phyloP scores from a whole-genome alignment of 2,113 vertebrate species.

The Coregonus clupeaformis region DNA sequence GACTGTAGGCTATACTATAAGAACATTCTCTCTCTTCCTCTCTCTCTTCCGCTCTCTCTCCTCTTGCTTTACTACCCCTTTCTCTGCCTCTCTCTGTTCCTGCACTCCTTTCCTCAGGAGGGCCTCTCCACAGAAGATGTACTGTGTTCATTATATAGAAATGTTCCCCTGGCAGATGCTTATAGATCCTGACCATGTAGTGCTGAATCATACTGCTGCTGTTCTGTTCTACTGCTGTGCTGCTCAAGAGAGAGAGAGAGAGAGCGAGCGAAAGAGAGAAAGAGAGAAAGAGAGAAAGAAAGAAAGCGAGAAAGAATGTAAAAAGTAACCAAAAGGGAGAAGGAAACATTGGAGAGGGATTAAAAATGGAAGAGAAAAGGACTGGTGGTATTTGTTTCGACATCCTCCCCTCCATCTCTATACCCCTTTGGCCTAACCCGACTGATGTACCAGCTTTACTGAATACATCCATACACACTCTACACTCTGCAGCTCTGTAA shows the following conservation, averaged over 20 bases:
- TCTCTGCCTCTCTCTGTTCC: constrained; percentile 17
- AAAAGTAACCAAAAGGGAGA: not conserved
- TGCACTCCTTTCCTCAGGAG: constrained; percentile 33
- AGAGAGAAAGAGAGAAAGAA: not conserved
- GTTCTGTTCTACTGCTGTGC: not conserved
- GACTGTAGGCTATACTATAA: constrained; percentile 44
- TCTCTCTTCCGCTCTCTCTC: constrained; percentile 6
- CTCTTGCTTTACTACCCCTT: constrained; percentile 9
- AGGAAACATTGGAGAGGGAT: not conserved
- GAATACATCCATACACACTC: too few species aligned
- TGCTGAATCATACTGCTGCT: constrained; percentile 53
- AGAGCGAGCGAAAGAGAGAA: not conserved
- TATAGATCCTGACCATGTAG: constrained; percentile 61
- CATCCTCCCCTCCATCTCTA: not conserved
- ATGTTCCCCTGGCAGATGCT: constrained; percentile 59
- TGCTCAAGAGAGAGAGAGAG: not conserved
- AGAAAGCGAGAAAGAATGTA: not conserved
- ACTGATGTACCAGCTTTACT: too few species aligned
- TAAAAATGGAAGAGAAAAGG: not conserved
- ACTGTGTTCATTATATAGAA: constrained; percentile 68
- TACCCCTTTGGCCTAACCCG: too few species aligned
- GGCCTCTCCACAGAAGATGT: constrained; percentile 60
- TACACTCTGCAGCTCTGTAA: too few species aligned
- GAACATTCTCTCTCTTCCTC: constrained; percentile 36
- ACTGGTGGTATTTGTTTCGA: too few species aligned